phyloP scores from a whole-genome alignment of 2,113 vertebrate species.

The Gorsachius goisagi region DNA sequence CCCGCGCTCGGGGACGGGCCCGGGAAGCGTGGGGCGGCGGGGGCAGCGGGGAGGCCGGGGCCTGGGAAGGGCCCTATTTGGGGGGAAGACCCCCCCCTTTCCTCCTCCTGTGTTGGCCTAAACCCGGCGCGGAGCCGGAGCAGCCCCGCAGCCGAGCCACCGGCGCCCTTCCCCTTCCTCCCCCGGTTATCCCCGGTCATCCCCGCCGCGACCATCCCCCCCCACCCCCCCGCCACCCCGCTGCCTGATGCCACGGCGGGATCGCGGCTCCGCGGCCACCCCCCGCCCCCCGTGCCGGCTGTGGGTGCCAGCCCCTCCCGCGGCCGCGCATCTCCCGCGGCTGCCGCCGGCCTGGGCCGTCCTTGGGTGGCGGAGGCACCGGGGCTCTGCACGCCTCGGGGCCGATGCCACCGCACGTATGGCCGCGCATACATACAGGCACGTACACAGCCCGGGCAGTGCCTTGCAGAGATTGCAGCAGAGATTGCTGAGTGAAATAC shows the following conservation, averaged over 20 bases:
- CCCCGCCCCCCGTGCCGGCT: background rate
- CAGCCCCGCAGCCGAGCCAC: background rate
- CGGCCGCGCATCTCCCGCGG: background rate
- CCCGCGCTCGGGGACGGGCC: background rate
- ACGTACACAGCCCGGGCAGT: background rate
- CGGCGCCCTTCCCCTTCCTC: background rate
- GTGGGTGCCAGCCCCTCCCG: background rate
- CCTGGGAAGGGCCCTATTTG: background rate
- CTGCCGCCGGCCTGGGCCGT: no score
- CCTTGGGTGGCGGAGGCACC: background rate
- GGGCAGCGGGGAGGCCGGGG: background rate
- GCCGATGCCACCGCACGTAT: background rate
- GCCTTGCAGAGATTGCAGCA: no score
- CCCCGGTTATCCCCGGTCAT: background rate
- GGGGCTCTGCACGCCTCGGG: background rate
- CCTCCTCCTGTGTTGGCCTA: background rate
- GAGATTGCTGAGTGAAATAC: background rate
- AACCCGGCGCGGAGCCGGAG: background rate
- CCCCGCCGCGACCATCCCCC: accelerated
- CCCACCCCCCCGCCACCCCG: accelerated
- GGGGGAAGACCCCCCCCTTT: background rate
- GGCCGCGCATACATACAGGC: background rate
- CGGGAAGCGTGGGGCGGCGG: background rate
- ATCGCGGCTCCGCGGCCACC: background rate
- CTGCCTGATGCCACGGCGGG: background rate